Base-by-base conservation (phyloP, 2,888 invertebrate genomes). In the Amphipyra tragopoginis region DNA sequence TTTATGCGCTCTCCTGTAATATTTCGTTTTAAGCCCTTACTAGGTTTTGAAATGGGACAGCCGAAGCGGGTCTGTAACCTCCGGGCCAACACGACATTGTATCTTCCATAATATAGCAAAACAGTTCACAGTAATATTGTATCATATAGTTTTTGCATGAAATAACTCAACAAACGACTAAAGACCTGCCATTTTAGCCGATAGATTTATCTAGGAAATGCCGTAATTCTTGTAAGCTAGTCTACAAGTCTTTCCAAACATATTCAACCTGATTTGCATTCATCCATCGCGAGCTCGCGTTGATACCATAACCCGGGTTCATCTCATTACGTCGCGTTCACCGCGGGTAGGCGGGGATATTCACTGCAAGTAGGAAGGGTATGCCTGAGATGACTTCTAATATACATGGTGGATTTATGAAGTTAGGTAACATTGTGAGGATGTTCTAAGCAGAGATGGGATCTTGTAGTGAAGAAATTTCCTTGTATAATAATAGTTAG, bases 221-320 rank as follows among this genome's bases (percentile, higher is more conserved):
- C n/a, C 49, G 14, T 15, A 42, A 13, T 40, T 9, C 21, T 13
- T 11, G 15, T 26, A 36, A 43, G 42, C 14, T 50, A 51, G 21
- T 34, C 11, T 34, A 9, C 13, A 44, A 34, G 38, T 34, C 9
- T 8, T 21, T 11, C 0, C n/a, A 10, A 60, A 53, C 55, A 50
- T 56, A 45, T 51, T 70, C 43, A 50, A 34, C 39, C 62, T 58
- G 69, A 65, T 75, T 72, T 76, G 51, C 61, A 72, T 65, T 48
- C 59, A 76, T 44, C 53, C 62, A 58, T 54, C 53, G 48, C 33
- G 42, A 34, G 40, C 44, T 43, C 14, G 48, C 48, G 40, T 60
- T 59, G 62, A 76, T 79, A 75, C 75, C 76, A 78, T 84, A 84
- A 80, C 76, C 80, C 77, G 65, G 70, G 80, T 75, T 86, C 85